Percentiles rank a stretch among this genome's conserved stretches.
These are phyloP conservation scores for Pegea sp. DNA, from an alignment of 23 tunicate species.

Conservation along the genomic window DNA sequence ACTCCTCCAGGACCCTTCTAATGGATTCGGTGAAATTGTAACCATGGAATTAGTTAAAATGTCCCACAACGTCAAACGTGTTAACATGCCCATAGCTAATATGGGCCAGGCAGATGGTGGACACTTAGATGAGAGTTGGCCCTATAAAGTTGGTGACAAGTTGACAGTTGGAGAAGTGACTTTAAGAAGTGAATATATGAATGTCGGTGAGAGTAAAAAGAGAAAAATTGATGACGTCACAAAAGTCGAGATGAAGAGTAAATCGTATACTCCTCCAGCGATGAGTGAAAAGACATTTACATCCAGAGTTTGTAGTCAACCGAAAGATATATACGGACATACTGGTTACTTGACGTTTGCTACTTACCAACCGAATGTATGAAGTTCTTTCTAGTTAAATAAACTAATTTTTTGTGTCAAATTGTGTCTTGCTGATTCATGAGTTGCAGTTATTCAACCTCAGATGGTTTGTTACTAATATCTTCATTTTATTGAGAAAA, in stretches of 20 bases:
- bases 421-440: no score
- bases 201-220: constrained; percentile 1
- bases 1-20: constrained; percentile 16
- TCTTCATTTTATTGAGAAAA: no score
- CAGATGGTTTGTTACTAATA: no score
- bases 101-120: constrained; percentile 32
- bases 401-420: no score
- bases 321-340: constrained; percentile 92
- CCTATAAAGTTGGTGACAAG: constrained; percentile 33
- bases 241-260: constrained; percentile 1
- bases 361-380: constrained; percentile 13
- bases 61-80: constrained; percentile 49
- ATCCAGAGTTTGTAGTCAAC: constrained; percentile 26
- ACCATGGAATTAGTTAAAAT: constrained; percentile 45
- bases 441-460: no score
- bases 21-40: constrained; percentile 51
- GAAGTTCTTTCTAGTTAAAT: no score
- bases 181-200: constrained; percentile 13
- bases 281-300: constrained; percentile 34
- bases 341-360: constrained; percentile 94
- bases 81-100: constrained; percentile 43
- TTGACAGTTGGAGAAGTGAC: constrained; percentile 58
- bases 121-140: constrained; percentile 8
- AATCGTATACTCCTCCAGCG: constrained; percentile 34
- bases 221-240: constrained; percentile 2